A percentile compares a stretch with the other conserved stretches of the same genome.
phyloP scores from a whole-genome alignment of 2,113 vertebrate genomes.

The Cochlearius cochlearius region DNA sequence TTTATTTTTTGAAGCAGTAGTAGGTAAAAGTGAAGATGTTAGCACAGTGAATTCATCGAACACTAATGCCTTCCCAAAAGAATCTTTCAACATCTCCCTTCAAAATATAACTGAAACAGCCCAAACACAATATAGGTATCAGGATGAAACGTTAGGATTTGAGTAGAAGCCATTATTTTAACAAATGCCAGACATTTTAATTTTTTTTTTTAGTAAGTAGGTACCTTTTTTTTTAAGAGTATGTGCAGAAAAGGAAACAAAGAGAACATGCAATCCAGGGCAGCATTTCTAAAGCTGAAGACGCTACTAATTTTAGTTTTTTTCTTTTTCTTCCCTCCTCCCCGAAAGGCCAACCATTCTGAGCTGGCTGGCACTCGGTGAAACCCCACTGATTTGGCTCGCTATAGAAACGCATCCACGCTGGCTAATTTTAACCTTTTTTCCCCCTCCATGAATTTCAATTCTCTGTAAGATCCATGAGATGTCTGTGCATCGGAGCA shows the following conservation, averaged over 20 bases:
- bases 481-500: background rate
- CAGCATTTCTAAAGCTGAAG: background rate
- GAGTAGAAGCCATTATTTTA: background rate
- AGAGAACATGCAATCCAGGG: background rate
- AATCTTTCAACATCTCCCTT: background rate
- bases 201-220: background rate
- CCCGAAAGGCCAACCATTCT: background rate
- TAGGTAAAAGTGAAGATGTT: background rate
- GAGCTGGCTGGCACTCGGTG: background rate
- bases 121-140: background rate
- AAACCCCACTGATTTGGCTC: background rate
- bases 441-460: background rate
- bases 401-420: background rate
- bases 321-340: background rate
- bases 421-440: background rate
- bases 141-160: background rate
- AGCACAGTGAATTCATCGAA: background rate
- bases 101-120: background rate
- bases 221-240: background rate
- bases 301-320: background rate
- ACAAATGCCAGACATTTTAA: background rate
- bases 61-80: background rate
- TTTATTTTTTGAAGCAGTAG: constrained; percentile 16
- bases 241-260: background rate
- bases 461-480: background rate